phyloP scores from a whole-genome alignment of 2,797 vertebrate genomes.

The Atherinosoma microstoma region DNA sequence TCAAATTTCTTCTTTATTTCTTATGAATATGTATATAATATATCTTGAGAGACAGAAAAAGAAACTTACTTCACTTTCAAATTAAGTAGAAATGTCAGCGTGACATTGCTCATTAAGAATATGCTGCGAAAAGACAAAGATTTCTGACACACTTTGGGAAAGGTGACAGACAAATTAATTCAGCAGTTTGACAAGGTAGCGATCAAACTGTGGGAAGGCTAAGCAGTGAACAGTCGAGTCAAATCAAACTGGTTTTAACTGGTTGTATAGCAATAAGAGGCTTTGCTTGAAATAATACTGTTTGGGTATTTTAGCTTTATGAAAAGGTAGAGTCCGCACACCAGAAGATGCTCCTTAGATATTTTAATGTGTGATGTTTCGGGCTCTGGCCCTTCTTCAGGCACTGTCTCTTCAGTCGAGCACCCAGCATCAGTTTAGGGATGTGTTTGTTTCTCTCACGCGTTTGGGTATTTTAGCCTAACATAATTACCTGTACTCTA shows the following conservation, averaged over 20 bases:
- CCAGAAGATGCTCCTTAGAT: too few species aligned
- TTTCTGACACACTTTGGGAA: slow-evolving; percentile 43
- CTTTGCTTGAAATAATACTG: slow-evolving; percentile 3
- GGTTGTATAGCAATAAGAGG: background rate
- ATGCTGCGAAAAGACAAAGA: slow-evolving; percentile 35
- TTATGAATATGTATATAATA: background rate
- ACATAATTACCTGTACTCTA: slow-evolving; percentile 4
- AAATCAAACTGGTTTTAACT: slow-evolving; percentile 7
- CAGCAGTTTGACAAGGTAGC: slow-evolving; percentile 41
- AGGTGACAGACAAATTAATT: slow-evolving; percentile 59
- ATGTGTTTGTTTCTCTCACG: too few species aligned
- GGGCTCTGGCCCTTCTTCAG: too few species aligned
- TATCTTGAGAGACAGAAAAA: background rate
- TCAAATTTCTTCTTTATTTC: slow-evolving; percentile 38
- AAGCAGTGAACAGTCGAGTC: slow-evolving; percentile 4
- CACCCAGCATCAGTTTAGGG: too few species aligned
- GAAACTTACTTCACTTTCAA: background rate
- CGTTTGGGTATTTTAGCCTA: slow-evolving; percentile 13
- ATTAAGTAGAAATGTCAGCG: slow-evolving; percentile 28
- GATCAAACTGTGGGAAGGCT: slow-evolving; percentile 20
- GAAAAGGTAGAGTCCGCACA: too few species aligned
- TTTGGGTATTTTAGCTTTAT: slow-evolving; percentile 16
- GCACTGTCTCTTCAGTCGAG: too few species aligned
- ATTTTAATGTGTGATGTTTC: too few species aligned
- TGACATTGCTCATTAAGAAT: slow-evolving; percentile 39